Evolutionary conservation across 92 coral and sea anemone genomes (phyloP), one percentile per base, ranked within the genome.

Genomic region (Paragorgia papillata): DNA sequence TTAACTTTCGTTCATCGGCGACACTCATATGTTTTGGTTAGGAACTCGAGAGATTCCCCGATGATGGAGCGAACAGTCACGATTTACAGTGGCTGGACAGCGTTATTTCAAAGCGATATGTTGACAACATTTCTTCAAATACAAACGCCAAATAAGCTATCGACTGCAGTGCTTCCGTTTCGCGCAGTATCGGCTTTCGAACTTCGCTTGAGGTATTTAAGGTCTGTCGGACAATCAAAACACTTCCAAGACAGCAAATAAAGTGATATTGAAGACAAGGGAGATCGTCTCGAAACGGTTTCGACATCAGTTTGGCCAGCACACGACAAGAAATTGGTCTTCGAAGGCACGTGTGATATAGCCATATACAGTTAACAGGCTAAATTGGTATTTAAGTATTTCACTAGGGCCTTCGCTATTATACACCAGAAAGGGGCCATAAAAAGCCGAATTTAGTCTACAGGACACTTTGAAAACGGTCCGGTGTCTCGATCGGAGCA

Each of bases 141-240:
- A 49, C 75, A 37, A 44, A 68, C 12, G 21, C 26, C 46, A 25
- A 21, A 44, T 12, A 26, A 32, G 19, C 29, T 44, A 33, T 27
- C n/a, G 24, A 26, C 8, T 20, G 50, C 75, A 2, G 24, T 12
- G 54, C 48, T 68, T 68, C 75, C 75, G 75, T 48, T 68, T 43
- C 2, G 32, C 13, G 40, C 35, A 44, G 40, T 68, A 44, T 66
- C 54, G 75, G 75, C 35, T 68, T 68, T 46, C 53, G n/a, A 2
- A 6, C 15, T 46, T n/a, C 7, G 7, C n/a, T 15, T 6, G 14
- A 46, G n/a, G 53, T 46, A 46, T 46, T 46, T 46, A 46, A 46
- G 15, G 53, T 46, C n/a, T 46, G n/a, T 15, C 14, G 7, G n/a
- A 15, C 9, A 46, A 2, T 46, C 2, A 46, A 46, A 6, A 15